A percentile compares a stretch with the other conserved stretches of the same genome.
Evolutionary conservation across 2,888 invertebrate species (phyloP).

Genomic region (Epirrhoe tristata): DNA sequence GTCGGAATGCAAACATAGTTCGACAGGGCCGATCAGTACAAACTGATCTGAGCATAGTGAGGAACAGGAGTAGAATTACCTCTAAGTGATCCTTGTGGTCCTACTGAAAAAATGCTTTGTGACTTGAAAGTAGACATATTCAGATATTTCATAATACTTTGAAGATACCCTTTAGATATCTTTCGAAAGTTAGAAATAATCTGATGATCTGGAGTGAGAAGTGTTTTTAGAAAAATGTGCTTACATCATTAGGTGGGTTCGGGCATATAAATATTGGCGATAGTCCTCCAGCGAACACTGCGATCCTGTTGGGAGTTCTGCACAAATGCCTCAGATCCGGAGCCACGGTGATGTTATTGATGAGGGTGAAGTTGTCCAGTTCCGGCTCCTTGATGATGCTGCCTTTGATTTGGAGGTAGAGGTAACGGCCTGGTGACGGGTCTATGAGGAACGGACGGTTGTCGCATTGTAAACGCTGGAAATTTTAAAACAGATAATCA

Average conservation of each 20-base stretch:
- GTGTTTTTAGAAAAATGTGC: slow-evolving; percentile 3
- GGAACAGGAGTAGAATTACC: too few species aligned
- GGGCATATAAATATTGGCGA: slow-evolving; percentile 87
- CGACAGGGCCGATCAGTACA: too few species aligned
- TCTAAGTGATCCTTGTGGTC: too few species aligned
- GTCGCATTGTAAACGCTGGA: slow-evolving; percentile 90
- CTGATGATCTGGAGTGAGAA: too few species aligned
- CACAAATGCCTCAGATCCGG: slow-evolving; percentile 87
- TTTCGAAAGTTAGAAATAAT: too few species aligned
- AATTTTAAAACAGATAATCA: slow-evolving; percentile 42
- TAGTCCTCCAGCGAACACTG: slow-evolving; percentile 90
- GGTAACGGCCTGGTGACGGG: slow-evolving; percentile 90
- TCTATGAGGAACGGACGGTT: slow-evolving; percentile 92
- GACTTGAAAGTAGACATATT: too few species aligned
- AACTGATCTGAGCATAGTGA: too few species aligned
- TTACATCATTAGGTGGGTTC: slow-evolving; percentile 68
- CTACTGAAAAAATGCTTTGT: too few species aligned
- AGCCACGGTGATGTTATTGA: slow-evolving; percentile 85
- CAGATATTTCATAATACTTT: too few species aligned
- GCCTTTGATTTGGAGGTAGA: slow-evolving; percentile 92
- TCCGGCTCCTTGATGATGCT: slow-evolving; percentile 82
- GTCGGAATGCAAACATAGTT: too few species aligned
- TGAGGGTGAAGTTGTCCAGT: slow-evolving; percentile 79
- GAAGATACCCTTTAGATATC: too few species aligned
- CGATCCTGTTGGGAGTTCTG: slow-evolving; percentile 91